A percentile compares a stretch with the other conserved stretches of the same genome.
These are phyloP conservation scores for Corynorhinus townsendii DNA, from an alignment of 2,113 vertebrate genomes.

Conservation along the genomic window DNA sequence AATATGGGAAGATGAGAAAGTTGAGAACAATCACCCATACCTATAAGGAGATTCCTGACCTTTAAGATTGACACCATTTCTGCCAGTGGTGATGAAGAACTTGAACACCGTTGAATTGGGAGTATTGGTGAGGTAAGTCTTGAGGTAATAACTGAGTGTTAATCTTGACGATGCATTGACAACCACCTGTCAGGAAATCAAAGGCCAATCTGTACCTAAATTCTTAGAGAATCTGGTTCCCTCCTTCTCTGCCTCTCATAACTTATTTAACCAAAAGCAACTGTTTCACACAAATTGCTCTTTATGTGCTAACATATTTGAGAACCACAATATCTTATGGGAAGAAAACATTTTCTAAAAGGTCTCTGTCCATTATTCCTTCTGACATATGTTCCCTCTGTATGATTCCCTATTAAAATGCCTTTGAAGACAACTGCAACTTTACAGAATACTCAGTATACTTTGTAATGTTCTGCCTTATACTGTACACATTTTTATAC, in stretches of 20 bases:
- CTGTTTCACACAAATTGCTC: neutral
- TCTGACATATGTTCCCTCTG: neutral
- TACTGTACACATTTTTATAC: neutral
- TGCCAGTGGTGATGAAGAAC: slow-evolving; percentile 63
- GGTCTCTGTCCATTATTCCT: neutral
- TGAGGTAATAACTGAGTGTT: slow-evolving; percentile 62
- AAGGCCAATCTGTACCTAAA: neutral
- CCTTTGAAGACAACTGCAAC: neutral
- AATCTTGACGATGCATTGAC: slow-evolving; percentile 63
- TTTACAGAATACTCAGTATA: neutral
- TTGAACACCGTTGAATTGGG: slow-evolving; percentile 60
- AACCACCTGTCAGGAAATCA: slow-evolving; percentile 66
- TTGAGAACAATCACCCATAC: neutral
- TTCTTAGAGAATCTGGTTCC: neutral
- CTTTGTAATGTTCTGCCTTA: neutral
- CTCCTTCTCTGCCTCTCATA: neutral
- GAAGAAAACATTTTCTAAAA: slow-evolving; percentile 21
- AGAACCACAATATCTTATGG: slow-evolving; percentile 23
- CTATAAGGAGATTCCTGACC: slow-evolving; percentile 52
- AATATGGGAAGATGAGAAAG: neutral
- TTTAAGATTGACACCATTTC: slow-evolving; percentile 65
- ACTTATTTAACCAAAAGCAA: neutral
- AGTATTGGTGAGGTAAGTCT: slow-evolving; percentile 68
- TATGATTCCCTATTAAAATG: slow-evolving; percentile 17
- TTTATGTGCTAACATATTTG: neutral